Evolutionary conservation across 2,113 vertebrate genomes (phyloP).

Genomic region (Callocephalon fimbriatum): DNA sequence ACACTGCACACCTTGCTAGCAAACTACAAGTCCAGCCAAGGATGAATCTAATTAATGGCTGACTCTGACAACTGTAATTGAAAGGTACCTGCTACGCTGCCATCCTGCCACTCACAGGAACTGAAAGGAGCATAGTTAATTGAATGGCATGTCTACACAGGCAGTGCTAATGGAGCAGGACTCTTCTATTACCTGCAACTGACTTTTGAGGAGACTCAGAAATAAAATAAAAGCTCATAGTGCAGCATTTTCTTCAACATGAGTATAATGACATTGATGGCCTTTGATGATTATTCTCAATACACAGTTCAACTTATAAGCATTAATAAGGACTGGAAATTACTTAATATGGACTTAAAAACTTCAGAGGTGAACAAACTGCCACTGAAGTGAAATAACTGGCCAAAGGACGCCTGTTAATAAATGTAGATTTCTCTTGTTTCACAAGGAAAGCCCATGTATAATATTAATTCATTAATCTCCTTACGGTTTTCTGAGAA

Average conservation of each 20-base stretch:
- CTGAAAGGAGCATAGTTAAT: neutral
- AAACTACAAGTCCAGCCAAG: neutral
- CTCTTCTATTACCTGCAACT: neutral
- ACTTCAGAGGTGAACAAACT: neutral
- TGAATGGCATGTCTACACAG: neutral
- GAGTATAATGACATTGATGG: neutral
- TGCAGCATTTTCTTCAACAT: neutral
- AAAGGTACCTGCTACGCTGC: neutral
- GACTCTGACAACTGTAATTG: neutral
- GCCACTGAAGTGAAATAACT: neutral
- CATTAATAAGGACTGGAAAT: neutral
- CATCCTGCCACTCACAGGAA: neutral
- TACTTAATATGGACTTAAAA: neutral
- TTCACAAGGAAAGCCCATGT: neutral
- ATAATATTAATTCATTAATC: neutral
- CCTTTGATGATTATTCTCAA: neutral
- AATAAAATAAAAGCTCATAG: neutral
- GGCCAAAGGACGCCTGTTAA: neutral
- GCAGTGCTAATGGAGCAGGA: neutral
- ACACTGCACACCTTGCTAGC: neutral
- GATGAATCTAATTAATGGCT: neutral
- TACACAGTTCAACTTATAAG: neutral
- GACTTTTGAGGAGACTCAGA: neutral
- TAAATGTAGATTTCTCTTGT: neutral
- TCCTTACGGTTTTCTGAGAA: conserved; percentile 92